phyloP scores from a whole-genome alignment of 2,113 vertebrate genomes.

The Chunga burmeisteri region DNA sequence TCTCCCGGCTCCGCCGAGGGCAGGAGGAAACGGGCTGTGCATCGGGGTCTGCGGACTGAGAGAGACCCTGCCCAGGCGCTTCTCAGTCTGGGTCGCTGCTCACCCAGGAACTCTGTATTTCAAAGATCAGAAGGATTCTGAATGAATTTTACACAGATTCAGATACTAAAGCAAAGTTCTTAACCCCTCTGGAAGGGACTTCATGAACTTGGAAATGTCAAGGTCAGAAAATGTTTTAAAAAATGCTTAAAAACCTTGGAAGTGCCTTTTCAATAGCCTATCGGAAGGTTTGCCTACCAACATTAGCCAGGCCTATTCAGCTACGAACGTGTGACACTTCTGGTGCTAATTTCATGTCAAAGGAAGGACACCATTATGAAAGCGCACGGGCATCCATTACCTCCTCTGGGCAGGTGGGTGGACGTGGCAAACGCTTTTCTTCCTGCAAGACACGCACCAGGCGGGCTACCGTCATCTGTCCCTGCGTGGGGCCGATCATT shows the following conservation, averaged over 20 bases:
- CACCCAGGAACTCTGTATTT: rapidly evolving
- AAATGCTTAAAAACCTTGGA: not conserved
- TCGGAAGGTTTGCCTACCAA: not conserved
- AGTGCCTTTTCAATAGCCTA: not conserved
- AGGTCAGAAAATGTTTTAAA: not conserved
- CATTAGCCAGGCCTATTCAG: rapidly evolving
- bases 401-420: constrained; percentile 80
- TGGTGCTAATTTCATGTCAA: not conserved
- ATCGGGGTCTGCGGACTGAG: not conserved
- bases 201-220: rapidly evolving
- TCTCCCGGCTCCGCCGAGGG: no score
- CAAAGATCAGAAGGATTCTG: not conserved
- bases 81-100: not conserved
- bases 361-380: rapidly evolving
- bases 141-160: not conserved
- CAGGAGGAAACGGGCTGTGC: not conserved
- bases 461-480: constrained; percentile 93
- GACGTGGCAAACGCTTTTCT: constrained; percentile 84
- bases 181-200: not conserved
- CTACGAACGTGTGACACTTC: rapidly evolving
- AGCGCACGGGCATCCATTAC: constrained; percentile 29
- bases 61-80: not conserved
- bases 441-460: constrained; percentile 85
- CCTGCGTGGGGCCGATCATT: constrained; percentile 90
- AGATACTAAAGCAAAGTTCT: not conserved